Evolutionary conservation across 2,888 invertebrate species (phyloP).

Genomic region (Salticus scenicus): DNA sequence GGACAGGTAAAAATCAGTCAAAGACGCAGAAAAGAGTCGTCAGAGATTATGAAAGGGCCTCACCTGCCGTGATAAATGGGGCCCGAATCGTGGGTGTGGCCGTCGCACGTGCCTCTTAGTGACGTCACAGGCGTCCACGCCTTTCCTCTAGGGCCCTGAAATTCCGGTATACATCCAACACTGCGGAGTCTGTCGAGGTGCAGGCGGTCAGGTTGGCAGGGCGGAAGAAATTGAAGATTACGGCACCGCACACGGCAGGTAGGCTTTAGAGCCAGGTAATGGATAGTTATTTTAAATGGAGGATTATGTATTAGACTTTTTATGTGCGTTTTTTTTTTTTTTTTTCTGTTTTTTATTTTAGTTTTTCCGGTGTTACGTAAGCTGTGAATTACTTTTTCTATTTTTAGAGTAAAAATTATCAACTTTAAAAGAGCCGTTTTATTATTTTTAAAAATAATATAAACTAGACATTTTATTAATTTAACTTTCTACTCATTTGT

Average conservation of each 20-base stretch:
- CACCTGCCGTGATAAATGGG: conserved; percentile 62
- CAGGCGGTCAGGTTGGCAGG: neutral
- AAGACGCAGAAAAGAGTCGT: conserved; percentile 51
- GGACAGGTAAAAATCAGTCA: conserved; percentile 32
- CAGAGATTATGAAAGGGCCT: conserved; percentile 53
- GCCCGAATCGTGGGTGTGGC: conserved; percentile 60
- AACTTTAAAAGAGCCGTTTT: too few relatives aligned
- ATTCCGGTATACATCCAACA: conserved; percentile 57
- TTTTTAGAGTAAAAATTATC: too few relatives aligned
- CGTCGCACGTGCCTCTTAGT: conserved; percentile 44
- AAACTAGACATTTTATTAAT: too few relatives aligned
- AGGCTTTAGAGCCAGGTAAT: neutral
- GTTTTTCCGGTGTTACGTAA: too few relatives aligned
- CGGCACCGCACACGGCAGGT: neutral
- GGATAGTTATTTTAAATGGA: neutral
- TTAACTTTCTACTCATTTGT: too few relatives aligned
- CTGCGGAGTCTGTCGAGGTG: conserved; percentile 20
- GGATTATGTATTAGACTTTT: neutral
- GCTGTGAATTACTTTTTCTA: too few relatives aligned
- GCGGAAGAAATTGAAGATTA: neutral
- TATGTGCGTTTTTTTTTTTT: neutral
- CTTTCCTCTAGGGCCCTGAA: conserved; percentile 68
- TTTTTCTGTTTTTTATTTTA: neutral
- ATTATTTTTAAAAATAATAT: too few relatives aligned
- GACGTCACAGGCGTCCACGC: conserved; percentile 58